Evolutionary conservation across 2,888 invertebrate species (phyloP).

Genomic region (Platerodrilus igneus): DNA sequence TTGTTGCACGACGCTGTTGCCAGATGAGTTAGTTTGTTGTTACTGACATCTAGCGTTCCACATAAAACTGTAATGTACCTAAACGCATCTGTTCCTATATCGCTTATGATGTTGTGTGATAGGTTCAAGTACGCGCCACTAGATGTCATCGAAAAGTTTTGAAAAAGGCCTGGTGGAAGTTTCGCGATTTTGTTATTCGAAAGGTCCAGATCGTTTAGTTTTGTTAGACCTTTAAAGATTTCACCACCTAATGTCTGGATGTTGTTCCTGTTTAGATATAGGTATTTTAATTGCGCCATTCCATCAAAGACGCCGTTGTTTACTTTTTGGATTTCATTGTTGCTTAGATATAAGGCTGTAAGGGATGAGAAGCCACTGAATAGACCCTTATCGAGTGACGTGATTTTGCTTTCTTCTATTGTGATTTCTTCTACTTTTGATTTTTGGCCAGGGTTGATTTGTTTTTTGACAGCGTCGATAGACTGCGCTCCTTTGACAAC

Average conservation of each 20-base stretch:
- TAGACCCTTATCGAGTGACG: not conserved
- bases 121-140: slow-evolving; percentile 14
- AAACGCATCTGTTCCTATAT: slow-evolving; percentile 9
- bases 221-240: slow-evolving; percentile 12
- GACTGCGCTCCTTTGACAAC: slow-evolving; percentile 10
- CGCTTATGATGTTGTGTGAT: slow-evolving; percentile 15
- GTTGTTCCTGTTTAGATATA: slow-evolving; percentile 18
- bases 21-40: slow-evolving; percentile 8
- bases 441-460: slow-evolving; percentile 7
- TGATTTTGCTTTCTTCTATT: slow-evolving; percentile 8
- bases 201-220: slow-evolving; percentile 14
- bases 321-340: slow-evolving; percentile 14
- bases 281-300: slow-evolving; percentile 13
- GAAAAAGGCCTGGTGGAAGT: slow-evolving; percentile 8
- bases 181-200: slow-evolving; percentile 13
- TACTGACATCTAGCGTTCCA: slow-evolving; percentile 17
- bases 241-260: slow-evolving; percentile 10
- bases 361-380: slow-evolving; percentile 12
- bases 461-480: slow-evolving; percentile 14
- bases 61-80: slow-evolving; percentile 14
- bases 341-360: slow-evolving; percentile 15
- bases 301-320: slow-evolving; percentile 12
- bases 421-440: slow-evolving; percentile 17
- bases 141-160: slow-evolving; percentile 12
- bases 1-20: slow-evolving; percentile 7